Conservation (phyloP, 2,113 vertebrate species). For the Hemiprocne comata region DNA sequence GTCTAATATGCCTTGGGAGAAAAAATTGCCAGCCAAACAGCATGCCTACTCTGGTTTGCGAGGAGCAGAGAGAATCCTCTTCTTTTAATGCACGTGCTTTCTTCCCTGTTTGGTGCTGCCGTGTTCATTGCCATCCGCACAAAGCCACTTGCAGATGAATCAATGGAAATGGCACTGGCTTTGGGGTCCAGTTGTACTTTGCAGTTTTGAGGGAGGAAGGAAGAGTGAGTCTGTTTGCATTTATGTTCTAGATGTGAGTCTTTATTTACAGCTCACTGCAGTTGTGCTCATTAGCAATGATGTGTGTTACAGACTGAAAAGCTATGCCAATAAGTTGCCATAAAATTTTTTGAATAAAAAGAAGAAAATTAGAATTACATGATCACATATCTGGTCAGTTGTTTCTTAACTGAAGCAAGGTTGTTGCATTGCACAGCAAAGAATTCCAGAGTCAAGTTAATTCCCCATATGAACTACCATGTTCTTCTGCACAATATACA, state of each 20-base stretch:
- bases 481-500: background rate
- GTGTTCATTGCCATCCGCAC: background rate
- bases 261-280: background rate
- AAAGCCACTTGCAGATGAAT: background rate
- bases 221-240: background rate
- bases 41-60: rapidly evolving
- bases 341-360: background rate
- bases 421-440: background rate
- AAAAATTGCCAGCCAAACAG: background rate
- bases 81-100: background rate
- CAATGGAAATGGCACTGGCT: background rate
- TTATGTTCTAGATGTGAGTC: background rate
- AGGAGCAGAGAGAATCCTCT: background rate
- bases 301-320: background rate
- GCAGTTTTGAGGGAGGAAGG: background rate
- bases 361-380: background rate
- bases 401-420: background rate
- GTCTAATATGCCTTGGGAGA: background rate
- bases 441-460: background rate
- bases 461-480: background rate
- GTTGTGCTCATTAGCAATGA: background rate
- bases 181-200: background rate
- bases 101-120: background rate
- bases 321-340: background rate
- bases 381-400: background rate